Evolutionary conservation across 2,113 vertebrate genomes (phyloP).

Genomic region (Charina bottae): DNA sequence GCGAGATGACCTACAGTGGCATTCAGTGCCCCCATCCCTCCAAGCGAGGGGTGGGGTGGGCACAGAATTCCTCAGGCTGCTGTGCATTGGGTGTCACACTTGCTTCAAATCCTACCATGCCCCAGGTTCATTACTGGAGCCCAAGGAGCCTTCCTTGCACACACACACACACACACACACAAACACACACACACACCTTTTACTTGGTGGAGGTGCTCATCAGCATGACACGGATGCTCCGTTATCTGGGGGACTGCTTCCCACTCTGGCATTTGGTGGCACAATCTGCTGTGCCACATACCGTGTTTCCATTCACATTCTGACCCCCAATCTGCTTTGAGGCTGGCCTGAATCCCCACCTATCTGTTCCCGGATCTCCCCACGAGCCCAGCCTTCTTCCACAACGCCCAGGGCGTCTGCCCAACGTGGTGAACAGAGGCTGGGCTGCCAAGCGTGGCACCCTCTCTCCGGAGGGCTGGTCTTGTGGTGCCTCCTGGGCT

Average conservation of each 20-base stretch:
- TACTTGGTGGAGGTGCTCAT: not conserved
- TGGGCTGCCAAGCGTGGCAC: not conserved
- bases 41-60: no score
- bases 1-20: no score
- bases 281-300: rapidly evolving
- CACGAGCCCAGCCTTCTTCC: not conserved
- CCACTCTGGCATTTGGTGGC: not conserved
- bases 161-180: no score
- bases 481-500: not conserved
- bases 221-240: not conserved
- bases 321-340: not conserved
- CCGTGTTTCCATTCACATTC: not conserved
- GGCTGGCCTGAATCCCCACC: not conserved
- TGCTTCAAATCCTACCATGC: no score
- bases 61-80: no score
- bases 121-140: no score
- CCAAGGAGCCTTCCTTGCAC: not conserved
- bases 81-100: no score
- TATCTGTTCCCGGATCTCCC: not conserved
- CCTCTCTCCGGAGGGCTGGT: not conserved
- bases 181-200: no score
- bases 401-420: not conserved
- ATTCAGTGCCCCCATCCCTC: no score
- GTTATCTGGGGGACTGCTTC: not conserved
- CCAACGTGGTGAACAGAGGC: not conserved